Evolutionary conservation across 2,113 vertebrate genomes (phyloP).

Genomic region (Myanophis thanlyinensis): DNA sequence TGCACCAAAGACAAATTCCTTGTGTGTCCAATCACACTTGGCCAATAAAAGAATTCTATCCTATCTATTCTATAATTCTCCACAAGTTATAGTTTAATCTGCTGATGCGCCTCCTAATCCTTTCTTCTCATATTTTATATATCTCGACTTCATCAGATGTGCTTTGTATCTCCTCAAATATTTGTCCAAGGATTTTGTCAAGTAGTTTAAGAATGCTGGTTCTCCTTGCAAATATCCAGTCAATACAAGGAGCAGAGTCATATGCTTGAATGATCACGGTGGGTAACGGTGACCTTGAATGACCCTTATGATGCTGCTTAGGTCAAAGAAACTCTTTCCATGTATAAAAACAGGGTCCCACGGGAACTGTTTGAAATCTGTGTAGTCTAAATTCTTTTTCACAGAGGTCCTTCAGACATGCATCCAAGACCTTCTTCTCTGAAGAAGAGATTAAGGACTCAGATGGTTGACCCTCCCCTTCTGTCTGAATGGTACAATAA

Average conservation of each 20-base stretch:
- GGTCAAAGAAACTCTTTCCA: too few species aligned
- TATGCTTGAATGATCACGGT: background rate
- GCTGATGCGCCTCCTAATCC: background rate
- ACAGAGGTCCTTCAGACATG: background rate
- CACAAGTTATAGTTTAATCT: background rate
- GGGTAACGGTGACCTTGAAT: too few species aligned
- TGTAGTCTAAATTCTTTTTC: background rate
- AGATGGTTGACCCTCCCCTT: background rate
- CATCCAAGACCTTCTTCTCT: background rate
- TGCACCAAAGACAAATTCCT: too few species aligned
- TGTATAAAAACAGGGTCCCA: background rate
- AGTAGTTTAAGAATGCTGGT: background rate
- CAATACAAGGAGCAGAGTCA: background rate
- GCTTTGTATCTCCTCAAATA: background rate
- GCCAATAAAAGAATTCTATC: too few species aligned
- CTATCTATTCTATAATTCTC: too few species aligned
- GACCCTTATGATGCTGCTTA: too few species aligned
- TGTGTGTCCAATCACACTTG: too few species aligned
- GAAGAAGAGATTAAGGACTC: background rate
- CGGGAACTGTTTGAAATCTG: background rate
- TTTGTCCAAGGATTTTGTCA: background rate
- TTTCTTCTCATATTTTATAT: background rate
- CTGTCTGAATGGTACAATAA: background rate
- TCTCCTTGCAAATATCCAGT: background rate
- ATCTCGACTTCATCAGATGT: background rate